Percentiles rank a stretch among this genome's conserved stretches.
Evolutionary conservation across 1,140 invertebrate genomes (phyloP).

Genomic region (Polypedilum vanderplanki): DNA sequence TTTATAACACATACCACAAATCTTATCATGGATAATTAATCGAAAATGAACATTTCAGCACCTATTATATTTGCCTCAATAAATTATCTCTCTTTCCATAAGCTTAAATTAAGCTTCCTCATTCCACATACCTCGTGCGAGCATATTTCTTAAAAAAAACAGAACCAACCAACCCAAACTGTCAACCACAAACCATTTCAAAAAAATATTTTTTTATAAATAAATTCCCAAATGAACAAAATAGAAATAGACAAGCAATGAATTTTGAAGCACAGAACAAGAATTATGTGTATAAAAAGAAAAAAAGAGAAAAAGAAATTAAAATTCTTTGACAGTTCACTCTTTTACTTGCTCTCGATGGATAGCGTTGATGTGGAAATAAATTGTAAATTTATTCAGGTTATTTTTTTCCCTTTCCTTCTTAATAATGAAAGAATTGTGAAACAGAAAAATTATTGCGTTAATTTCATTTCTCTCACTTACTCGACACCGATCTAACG

Average conservation of each 20-base stretch:
- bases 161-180: neutral
- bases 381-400: conserved; percentile 19
- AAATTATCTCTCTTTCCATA: neutral
- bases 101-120: neutral
- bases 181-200: neutral
- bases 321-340: conserved; percentile 7
- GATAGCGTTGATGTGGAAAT: conserved; percentile 10
- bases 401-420: no score
- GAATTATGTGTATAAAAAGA: neutral
- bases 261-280: neutral
- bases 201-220: neutral
- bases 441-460: conserved; percentile 5
- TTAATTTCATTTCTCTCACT: conserved; percentile 19
- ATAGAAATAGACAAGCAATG: neutral
- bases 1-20: neutral
- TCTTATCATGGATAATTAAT: conserved; percentile 9
- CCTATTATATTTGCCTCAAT: neutral
- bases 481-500: neutral
- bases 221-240: neutral
- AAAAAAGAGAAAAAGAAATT: neutral
- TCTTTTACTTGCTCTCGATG: neutral
- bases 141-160: neutral
- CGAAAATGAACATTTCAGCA: conserved; percentile 4
- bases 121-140: neutral
- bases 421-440: neutral